A percentile compares a stretch with the other conserved stretches of the same genome.
Conservation (phyloP, 2,888 invertebrate genomes). For the Eristalis tenax region DNA sequence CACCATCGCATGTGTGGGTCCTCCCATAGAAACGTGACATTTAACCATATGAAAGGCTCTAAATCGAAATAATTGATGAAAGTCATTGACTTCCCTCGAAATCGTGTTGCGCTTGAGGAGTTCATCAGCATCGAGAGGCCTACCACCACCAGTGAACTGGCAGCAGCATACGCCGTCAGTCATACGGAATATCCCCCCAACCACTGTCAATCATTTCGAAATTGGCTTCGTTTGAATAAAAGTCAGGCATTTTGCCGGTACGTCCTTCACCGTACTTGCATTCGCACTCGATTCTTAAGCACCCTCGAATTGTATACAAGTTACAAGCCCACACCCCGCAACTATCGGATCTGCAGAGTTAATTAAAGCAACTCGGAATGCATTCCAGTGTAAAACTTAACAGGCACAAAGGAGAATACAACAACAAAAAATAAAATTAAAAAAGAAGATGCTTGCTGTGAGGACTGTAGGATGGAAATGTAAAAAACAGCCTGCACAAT, state of each 20-base stretch:
- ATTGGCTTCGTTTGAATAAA: conserved; percentile 67
- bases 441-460: neutral
- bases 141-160: neutral
- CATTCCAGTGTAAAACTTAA: conserved; percentile 50
- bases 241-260: conserved; percentile 34
- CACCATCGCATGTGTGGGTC: neutral
- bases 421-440: neutral
- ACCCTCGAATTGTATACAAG: conserved; percentile 16
- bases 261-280: neutral
- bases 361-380: conserved; percentile 49
- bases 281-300: conserved; percentile 20
- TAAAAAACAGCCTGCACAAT: conserved; percentile 39
- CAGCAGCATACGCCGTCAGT: conserved; percentile 39
- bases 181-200: conserved; percentile 16
- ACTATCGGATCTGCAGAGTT: conserved; percentile 38
- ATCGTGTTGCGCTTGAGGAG: neutral
- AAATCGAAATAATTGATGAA: conserved; percentile 56
- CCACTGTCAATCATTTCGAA: conserved; percentile 53
- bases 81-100: conserved; percentile 13
- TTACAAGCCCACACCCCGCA: conserved; percentile 3
- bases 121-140: neutral
- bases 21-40: conserved; percentile 50
- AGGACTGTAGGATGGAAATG: neutral
- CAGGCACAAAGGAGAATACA: neutral
- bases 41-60: conserved; percentile 41